Conservation (phyloP, 2,888 invertebrate species). For the Acheta domesticus region DNA sequence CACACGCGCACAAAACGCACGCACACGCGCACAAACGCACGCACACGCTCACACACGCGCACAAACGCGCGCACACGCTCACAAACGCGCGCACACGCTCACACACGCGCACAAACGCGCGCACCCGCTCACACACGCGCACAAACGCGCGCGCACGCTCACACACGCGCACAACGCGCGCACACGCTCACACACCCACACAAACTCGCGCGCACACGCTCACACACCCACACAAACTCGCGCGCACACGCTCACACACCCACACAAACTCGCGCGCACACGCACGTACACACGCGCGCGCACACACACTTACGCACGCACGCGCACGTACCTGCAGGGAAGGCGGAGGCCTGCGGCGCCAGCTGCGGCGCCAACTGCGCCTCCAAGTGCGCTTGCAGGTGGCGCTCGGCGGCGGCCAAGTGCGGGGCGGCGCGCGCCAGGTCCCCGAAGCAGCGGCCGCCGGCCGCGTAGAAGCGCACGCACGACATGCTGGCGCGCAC, state of each 20-base stretch:
- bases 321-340: not conserved
- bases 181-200: no score
- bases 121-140: not conserved
- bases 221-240: not conserved
- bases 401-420: constrained; percentile 59
- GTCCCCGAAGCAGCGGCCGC: constrained; percentile 56
- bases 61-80: no score
- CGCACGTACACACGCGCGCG: not conserved
- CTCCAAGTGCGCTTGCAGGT: constrained; percentile 56
- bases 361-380: not conserved
- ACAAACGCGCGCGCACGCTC: no score
- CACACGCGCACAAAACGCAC: not conserved
- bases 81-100: no score
- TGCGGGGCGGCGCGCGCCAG: constrained; percentile 53
- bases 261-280: not conserved
- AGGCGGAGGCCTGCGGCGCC: not conserved
- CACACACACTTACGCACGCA: no score
- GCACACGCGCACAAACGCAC: not conserved
- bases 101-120: not conserved
- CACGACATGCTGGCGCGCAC: constrained; percentile 77
- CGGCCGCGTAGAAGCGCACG: constrained; percentile 68
- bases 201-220: not conserved
- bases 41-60: not conserved
- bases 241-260: no score
- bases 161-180: not conserved